Percentiles rank a stretch among this genome's conserved stretches.
phyloP scores from a whole-genome alignment of 2,888 invertebrate species.

The Campaea margaritaria region DNA sequence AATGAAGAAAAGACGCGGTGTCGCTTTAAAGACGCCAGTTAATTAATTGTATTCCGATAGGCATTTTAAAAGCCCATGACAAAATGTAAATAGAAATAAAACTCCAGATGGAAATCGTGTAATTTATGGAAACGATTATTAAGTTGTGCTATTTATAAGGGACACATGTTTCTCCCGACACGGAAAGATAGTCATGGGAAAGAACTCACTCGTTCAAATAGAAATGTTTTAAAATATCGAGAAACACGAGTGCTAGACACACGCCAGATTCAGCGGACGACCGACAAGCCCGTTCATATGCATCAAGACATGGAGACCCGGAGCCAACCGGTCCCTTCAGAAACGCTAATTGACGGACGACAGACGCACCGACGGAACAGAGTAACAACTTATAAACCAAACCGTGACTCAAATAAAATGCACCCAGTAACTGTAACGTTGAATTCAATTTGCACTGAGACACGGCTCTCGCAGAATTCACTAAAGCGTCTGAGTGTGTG shows the following conservation, averaged over 20 bases:
- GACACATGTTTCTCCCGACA: constrained; percentile 20
- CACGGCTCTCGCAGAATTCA: constrained; percentile 58
- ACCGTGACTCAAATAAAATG: constrained; percentile 49
- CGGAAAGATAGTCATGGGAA: constrained; percentile 41
- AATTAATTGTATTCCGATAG: constrained; percentile 31
- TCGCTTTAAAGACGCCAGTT: constrained; percentile 13
- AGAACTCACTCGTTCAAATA: constrained; percentile 44
- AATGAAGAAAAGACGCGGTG: constrained; percentile 2
- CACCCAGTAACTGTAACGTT: constrained; percentile 52
- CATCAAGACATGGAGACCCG: constrained; percentile 60
- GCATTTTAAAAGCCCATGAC: constrained; percentile 19
- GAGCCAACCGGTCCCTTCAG: constrained; percentile 69
- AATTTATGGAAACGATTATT: constrained; percentile 25
- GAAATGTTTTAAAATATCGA: constrained; percentile 50
- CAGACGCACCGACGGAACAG: constrained; percentile 53
- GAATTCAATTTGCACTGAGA: constrained; percentile 62
- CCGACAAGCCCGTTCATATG: constrained; percentile 60
- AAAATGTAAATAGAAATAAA: constrained; percentile 10
- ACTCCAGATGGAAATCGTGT: constrained; percentile 13
- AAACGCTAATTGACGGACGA: constrained; percentile 77
- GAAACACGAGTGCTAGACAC: constrained; percentile 56
- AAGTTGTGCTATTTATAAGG: constrained; percentile 17
- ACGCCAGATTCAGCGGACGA: constrained; percentile 49
- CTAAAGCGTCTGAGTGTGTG: constrained; percentile 64
- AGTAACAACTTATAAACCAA: constrained; percentile 55